These are phyloP conservation scores for Heterotis niloticus DNA, from an alignment of 2,113 vertebrate species.

Conservation along the genomic window DNA sequence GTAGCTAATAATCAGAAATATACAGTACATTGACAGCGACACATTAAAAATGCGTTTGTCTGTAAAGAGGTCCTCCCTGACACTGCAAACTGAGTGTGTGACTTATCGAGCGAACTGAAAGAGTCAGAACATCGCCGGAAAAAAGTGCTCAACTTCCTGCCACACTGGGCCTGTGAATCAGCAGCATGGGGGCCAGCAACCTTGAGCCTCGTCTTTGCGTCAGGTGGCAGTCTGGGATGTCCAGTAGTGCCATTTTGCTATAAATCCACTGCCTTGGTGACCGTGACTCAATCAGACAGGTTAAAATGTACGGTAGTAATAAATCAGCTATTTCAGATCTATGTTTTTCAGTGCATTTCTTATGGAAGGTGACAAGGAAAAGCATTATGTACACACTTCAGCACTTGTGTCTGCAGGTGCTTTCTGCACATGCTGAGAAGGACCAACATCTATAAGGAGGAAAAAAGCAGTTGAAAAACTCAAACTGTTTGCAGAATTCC, in stretches of 20 bases:
- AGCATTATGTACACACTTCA: no score
- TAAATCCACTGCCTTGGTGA: background rate
- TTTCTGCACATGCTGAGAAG: no score
- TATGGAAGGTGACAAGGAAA: no score
- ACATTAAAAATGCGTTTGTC: background rate
- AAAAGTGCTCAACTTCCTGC: background rate
- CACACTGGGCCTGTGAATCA: background rate
- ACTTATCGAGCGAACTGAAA: background rate
- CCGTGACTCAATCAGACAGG: background rate
- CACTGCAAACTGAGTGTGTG: constrained; percentile 14
- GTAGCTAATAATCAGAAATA: no score
- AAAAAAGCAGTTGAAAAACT: no score
- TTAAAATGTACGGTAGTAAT: background rate
- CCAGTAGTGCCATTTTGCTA: background rate
- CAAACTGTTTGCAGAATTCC: no score
- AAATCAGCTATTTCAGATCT: background rate
- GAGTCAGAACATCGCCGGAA: constrained; percentile 3
- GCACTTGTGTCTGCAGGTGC: no score
- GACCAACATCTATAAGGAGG: no score
- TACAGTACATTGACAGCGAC: no score
- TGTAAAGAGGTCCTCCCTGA: constrained; percentile 4
- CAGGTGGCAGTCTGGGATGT: background rate
- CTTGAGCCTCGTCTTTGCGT: background rate
- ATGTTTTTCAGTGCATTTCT: no score
- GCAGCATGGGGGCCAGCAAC: background rate